Percentiles rank a stretch among this genome's conserved stretches.
phyloP scores from a whole-genome alignment of 2,888 invertebrate species.

The Rotaria socialis region DNA sequence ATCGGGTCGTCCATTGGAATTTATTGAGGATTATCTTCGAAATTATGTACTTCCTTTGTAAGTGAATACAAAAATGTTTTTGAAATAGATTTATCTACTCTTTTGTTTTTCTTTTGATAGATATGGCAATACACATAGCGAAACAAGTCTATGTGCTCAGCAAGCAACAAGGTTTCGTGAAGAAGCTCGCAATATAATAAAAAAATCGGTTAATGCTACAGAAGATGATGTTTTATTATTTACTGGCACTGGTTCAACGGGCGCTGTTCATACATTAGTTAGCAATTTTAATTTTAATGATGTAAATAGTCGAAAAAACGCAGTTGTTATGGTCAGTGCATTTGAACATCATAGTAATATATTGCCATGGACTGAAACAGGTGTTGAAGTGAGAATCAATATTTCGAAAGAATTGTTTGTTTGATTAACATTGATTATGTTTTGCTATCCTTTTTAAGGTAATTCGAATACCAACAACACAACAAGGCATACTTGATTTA shows the following conservation, averaged over 20 bases:
- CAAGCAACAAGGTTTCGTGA: conserved; percentile 82
- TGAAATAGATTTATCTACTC: no score
- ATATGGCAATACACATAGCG: conserved; percentile 78
- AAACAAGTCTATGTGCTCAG: conserved; percentile 76
- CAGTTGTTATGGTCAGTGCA: not conserved
- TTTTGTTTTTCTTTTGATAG: not conserved
- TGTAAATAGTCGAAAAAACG: not conserved
- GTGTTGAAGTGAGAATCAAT: conserved; percentile 30
- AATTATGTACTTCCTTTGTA: conserved; percentile 70
- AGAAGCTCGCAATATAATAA: conserved; percentile 70
- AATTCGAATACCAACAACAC: not conserved
- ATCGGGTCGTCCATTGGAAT: conserved; percentile 73
- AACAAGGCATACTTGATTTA: conserved; percentile 38
- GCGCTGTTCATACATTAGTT: conserved; percentile 73
- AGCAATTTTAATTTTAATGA: conserved; percentile 67
- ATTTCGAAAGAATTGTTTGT: not conserved
- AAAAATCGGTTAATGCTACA: conserved; percentile 73
- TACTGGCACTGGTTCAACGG: conserved; percentile 71
- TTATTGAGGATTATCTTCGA: conserved; percentile 77
- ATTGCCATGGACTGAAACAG: conserved; percentile 44
- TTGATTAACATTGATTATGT: not conserved
- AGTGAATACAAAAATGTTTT: not conserved
- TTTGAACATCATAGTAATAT: conserved; percentile 47
- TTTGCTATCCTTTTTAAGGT: not conserved
- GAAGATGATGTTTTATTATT: conserved; percentile 75